phyloP scores from a whole-genome alignment of 2,113 vertebrate genomes.

The Perognathus longimembris region DNA sequence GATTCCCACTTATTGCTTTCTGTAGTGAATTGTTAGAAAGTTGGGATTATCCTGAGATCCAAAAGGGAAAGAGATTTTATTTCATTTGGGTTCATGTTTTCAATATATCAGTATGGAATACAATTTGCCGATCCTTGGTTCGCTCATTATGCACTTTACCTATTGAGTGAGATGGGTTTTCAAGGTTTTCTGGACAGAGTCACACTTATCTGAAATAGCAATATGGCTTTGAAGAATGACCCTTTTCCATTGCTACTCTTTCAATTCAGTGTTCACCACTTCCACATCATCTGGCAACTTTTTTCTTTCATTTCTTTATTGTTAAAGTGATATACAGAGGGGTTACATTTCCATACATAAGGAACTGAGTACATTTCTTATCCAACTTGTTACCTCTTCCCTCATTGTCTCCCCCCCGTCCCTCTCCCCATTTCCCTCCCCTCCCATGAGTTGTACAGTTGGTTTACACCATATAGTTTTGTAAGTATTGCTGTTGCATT shows the following conservation, averaged over 20 bases:
- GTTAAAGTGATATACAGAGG: no score
- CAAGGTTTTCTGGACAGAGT: not conserved
- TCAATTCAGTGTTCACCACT: not conserved
- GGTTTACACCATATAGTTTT: no score
- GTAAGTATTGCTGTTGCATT: no score
- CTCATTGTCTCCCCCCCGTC: no score
- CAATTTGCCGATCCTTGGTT: not conserved
- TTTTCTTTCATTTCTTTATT: no score
- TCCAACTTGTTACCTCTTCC: no score
- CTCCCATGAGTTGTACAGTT: no score
- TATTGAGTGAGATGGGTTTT: not conserved
- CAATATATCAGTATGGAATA: not conserved
- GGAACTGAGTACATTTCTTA: no score
- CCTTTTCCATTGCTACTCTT: not conserved
- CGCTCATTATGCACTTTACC: not conserved
- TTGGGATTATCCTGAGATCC: not conserved
- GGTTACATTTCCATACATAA: no score
- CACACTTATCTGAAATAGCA: not conserved
- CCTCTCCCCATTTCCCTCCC: no score
- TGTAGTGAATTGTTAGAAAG: not conserved
- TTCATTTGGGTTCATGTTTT: constrained; percentile 26
- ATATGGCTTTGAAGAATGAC: not conserved
- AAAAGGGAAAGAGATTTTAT: not conserved
- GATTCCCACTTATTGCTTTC: not conserved
- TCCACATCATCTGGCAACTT: not conserved